Evolutionary conservation across 1,140 invertebrate species (phyloP).

Genomic region (Leptonema lineaticorne): DNA sequence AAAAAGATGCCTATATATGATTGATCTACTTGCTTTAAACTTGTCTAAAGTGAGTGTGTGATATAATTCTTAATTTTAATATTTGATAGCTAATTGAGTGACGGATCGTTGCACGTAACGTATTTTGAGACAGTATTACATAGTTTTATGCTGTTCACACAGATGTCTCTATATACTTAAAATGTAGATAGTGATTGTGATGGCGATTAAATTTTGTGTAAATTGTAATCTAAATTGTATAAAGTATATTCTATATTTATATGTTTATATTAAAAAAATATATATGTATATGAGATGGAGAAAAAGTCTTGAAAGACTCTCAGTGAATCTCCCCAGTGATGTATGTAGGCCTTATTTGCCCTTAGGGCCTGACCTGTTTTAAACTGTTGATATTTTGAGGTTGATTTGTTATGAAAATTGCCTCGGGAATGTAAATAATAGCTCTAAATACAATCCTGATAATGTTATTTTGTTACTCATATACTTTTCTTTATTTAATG

Average conservation of each 20-base stretch:
- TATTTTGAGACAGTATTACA: too few species aligned
- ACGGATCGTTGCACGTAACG: too few species aligned
- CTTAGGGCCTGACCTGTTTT: conserved; percentile 36
- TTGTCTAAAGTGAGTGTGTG: too few species aligned
- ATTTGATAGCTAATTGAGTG: too few species aligned
- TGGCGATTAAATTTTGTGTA: too few species aligned
- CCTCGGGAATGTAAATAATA: conserved; percentile 39
- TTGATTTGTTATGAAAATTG: conserved; percentile 36
- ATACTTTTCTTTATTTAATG: too few species aligned
- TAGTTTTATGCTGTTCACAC: too few species aligned
- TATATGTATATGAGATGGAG: conserved; percentile 16
- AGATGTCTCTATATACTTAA: too few species aligned
- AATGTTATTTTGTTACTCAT: conserved; percentile 34
- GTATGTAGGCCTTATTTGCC: conserved; percentile 30
- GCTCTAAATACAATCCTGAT: conserved; percentile 30
- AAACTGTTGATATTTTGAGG: conserved; percentile 42
- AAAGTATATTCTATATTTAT: not conserved
- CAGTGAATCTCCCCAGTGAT: conserved; percentile 37
- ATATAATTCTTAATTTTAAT: too few species aligned
- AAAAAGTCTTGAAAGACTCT: conserved; percentile 17
- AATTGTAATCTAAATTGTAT: not conserved
- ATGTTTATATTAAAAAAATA: conserved; percentile 6
- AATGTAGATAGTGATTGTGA: too few species aligned
- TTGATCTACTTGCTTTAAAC: too few species aligned
- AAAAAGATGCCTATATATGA: too few species aligned